Percentiles rank a stretch among this genome's conserved stretches.
Conservation (phyloP, 2,797 vertebrate species). For the Galaxias olidus region DNA sequence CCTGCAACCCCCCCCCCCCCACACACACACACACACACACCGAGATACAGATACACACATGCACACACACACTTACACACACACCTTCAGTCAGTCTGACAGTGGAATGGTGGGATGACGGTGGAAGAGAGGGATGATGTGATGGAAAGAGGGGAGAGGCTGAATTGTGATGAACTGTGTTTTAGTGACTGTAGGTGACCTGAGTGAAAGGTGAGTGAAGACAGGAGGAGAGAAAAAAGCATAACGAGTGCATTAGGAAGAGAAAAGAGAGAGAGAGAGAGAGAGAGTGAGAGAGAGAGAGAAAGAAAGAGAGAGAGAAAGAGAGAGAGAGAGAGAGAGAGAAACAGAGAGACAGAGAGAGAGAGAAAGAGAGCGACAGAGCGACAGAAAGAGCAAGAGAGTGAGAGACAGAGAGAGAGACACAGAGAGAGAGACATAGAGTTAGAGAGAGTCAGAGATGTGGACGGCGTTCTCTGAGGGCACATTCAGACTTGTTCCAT, state of each 20-base stretch:
- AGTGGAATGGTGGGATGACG: neutral
- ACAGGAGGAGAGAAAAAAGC: neutral
- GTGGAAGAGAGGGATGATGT: neutral
- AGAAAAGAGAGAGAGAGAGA: slow-evolving; percentile 1
- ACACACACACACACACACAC: slow-evolving; percentile 15
- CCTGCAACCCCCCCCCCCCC: neutral
- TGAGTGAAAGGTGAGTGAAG: neutral
- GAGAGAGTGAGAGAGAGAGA: slow-evolving; percentile 1
- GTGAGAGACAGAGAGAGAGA: too few species aligned
- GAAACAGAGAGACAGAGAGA: neutral
- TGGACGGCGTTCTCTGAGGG: slow-evolving; percentile 58
- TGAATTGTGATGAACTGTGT: too few species aligned
- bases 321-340: slow-evolving; percentile 12
- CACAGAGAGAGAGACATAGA: slow-evolving; percentile 21
- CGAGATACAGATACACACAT: too few species aligned
- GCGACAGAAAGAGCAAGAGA: neutral
- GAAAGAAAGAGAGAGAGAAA: too few species aligned
- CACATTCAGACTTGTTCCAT: slow-evolving; percentile 68
- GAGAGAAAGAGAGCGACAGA: neutral
- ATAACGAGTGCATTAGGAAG: neutral
- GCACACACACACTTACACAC: slow-evolving; percentile 9
- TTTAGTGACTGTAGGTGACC: neutral
- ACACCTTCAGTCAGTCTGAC: slow-evolving; percentile 6
- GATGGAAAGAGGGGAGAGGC: neutral
- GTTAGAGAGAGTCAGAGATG: slow-evolving; percentile 49